phyloP scores from a whole-genome alignment of 2,113 vertebrate genomes.

The Aramus guarauna region DNA sequence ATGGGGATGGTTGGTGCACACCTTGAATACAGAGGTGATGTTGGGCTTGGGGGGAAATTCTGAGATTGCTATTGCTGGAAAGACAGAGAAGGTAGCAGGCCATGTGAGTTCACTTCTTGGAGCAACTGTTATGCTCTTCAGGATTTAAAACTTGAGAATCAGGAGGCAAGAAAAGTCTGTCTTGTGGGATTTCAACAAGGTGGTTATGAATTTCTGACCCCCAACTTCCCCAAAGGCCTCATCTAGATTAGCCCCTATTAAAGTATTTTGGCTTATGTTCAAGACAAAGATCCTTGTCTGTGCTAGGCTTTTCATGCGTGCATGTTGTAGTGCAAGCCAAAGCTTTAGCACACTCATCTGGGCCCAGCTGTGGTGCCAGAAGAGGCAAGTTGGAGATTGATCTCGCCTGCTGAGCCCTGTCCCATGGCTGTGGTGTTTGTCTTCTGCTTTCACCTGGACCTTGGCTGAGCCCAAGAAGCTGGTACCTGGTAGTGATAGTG shows the following conservation, averaged over 20 bases:
- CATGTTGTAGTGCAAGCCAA: not conserved
- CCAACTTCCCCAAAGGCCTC: not conserved
- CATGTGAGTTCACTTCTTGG: not conserved
- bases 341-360: fast-evolving
- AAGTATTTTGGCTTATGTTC: not conserved
- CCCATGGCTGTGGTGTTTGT: not conserved
- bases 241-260: not conserved
- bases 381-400: not conserved
- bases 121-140: not conserved
- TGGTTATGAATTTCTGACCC: not conserved
- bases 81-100: not conserved
- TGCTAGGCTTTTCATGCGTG: not conserved
- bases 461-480: not conserved
- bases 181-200: not conserved
- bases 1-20: no score
- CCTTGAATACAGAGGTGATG: not conserved
- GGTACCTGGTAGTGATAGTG: not conserved
- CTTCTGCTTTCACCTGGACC: not conserved
- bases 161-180: not conserved
- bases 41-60: not conserved
- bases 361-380: not conserved
- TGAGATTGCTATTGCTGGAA: not conserved
- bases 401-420: fast-evolving
- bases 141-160: not conserved
- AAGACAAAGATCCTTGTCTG: not conserved